A percentile compares a stretch with the other conserved stretches of the same genome.
Evolutionary conservation across 2,113 vertebrate genomes (phyloP).

Genomic region (Odontesthes bonariensis): DNA sequence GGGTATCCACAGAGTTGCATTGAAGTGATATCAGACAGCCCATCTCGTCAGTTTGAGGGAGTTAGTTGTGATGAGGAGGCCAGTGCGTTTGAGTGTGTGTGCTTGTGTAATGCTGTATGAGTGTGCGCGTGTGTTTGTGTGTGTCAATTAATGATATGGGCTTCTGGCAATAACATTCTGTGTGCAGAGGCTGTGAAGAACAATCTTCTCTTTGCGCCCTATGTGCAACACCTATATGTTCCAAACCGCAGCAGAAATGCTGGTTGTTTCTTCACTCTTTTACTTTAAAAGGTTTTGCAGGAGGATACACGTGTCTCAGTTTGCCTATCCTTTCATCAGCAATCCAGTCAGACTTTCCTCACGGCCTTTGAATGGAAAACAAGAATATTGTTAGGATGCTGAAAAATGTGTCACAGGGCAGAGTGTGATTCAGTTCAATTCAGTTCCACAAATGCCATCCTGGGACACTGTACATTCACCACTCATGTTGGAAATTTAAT

Average conservation of each 20-base stretch:
- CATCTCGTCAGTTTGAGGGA: conserved; percentile 45
- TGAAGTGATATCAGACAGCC: conserved; percentile 41
- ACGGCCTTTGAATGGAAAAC: background rate
- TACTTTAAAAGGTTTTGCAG: no score
- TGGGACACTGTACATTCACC: no score
- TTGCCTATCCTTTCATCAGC: background rate
- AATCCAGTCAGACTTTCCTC: background rate
- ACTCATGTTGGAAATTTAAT: no score
- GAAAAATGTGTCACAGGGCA: background rate
- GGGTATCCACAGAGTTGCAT: conserved; percentile 35
- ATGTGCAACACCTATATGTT: background rate
- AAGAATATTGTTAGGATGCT: conserved; percentile 8
- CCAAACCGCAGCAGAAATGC: background rate
- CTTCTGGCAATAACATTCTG: conserved; percentile 30
- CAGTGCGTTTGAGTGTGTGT: background rate
- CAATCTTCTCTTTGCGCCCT: background rate
- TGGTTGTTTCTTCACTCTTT: background rate
- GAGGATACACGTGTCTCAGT: background rate
- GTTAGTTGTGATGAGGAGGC: conserved; percentile 43
- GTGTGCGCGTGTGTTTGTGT: background rate
- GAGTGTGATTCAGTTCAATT: no score
- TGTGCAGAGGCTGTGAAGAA: conserved; percentile 16
- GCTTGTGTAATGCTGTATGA: background rate
- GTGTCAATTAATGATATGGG: conserved; percentile 15
- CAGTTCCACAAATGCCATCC: no score